Evolutionary conservation across 2,113 vertebrate species (phyloP).

Genomic region (Xenopus borealis): DNA sequence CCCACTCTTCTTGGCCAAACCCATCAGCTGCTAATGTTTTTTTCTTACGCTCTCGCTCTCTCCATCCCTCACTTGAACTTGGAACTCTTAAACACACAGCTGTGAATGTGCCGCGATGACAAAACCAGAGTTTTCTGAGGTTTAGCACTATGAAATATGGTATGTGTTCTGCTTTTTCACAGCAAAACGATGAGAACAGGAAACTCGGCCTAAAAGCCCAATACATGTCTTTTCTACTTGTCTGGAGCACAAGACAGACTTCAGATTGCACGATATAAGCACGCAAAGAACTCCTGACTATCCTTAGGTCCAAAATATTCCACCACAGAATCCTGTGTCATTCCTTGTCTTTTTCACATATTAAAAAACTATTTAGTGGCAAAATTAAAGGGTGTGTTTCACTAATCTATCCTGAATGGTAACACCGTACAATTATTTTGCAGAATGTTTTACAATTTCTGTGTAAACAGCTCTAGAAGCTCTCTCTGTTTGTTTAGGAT

Average conservation of each 20-base stretch:
- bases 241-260: slow-evolving; percentile 1
- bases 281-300: no score
- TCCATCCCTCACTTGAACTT: slow-evolving; percentile 36
- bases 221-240: slow-evolving; percentile 36
- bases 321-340: no score
- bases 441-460: no score
- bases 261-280: neutral
- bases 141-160: slow-evolving; percentile 28
- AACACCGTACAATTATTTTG: no score
- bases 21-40: neutral
- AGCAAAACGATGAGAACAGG: slow-evolving; percentile 35
- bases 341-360: no score
- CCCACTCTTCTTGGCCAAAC: neutral
- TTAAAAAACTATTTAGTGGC: no score
- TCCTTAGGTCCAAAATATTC: no score
- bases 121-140: slow-evolving; percentile 45
- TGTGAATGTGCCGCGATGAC: slow-evolving; percentile 45
- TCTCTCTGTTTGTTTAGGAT: no score
- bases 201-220: slow-evolving; percentile 18
- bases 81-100: slow-evolving; percentile 46
- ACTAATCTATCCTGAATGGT: no score
- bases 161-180: slow-evolving; percentile 19
- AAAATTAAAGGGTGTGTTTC: no score
- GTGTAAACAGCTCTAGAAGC: no score
- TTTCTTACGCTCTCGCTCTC: neutral